These are phyloP conservation scores for Apostichopus japonicus DNA, from an alignment of 35 echinoderm and acorn worm genomes.

Conservation along the genomic window DNA sequence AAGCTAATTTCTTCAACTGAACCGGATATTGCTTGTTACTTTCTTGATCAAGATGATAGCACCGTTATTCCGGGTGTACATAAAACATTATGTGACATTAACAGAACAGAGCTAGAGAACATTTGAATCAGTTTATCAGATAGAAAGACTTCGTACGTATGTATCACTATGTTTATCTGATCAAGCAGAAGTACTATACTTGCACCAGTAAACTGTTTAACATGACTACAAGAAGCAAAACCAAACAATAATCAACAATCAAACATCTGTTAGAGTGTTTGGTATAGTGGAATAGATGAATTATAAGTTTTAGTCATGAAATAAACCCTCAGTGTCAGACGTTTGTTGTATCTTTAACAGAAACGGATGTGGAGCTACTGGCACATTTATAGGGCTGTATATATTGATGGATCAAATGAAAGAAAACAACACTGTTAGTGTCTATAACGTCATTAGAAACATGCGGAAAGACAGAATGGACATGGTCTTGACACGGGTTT, in stretches of 20 bases:
- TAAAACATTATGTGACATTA: too few species aligned
- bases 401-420: slow-evolving; percentile 21
- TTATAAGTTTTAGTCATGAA: background rate
- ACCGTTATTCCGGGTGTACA: too few species aligned
- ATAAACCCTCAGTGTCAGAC: background rate
- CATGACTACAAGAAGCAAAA: background rate
- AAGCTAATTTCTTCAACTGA: too few species aligned
- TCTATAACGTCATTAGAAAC: slow-evolving; percentile 21
- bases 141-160: too few species aligned
- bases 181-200: too few species aligned
- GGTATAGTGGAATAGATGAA: background rate
- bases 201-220: too few species aligned
- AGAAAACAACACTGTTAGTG: background rate
- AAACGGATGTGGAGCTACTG: slow-evolving; percentile 36
- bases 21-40: too few species aligned
- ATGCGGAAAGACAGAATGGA: slow-evolving; percentile 56
- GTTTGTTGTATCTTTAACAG: background rate
- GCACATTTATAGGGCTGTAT: slow-evolving; percentile 41
- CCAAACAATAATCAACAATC: background rate
- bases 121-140: too few species aligned
- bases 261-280: background rate
- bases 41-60: too few species aligned
- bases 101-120: too few species aligned
- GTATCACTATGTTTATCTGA: too few species aligned
- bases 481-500: slow-evolving; percentile 36